Percentiles rank a stretch among this genome's conserved stretches.
Conservation (phyloP, 2,797 vertebrate species). For the Halcyon chelicuti region DNA sequence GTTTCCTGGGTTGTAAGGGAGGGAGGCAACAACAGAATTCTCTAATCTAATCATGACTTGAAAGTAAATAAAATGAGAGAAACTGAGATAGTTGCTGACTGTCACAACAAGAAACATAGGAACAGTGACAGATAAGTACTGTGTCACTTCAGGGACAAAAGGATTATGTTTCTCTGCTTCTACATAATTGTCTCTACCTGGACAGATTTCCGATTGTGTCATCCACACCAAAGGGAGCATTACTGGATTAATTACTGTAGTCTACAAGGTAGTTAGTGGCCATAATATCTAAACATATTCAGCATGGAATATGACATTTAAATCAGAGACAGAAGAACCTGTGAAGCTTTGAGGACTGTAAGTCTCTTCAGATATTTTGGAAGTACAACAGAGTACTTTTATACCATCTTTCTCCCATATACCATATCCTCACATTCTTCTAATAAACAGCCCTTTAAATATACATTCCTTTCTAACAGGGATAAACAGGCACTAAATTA, state of each 20-base stretch:
- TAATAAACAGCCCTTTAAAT: not conserved
- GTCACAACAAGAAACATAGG: not conserved
- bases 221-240: not conserved
- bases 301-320: not conserved
- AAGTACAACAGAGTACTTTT: not conserved
- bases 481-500: not conserved
- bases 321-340: not conserved
- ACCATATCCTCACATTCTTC: not conserved
- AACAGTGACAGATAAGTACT: not conserved
- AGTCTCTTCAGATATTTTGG: not conserved
- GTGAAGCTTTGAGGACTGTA: not conserved
- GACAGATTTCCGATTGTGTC: constrained; percentile 32
- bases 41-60: not conserved
- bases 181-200: constrained; percentile 35
- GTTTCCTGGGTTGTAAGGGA: not conserved
- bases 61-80: constrained; percentile 10
- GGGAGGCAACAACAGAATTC: not conserved
- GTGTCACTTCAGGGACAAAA: not conserved
- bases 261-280: not conserved
- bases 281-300: not conserved
- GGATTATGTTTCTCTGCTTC: constrained; percentile 15
- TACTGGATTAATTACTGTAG: constrained; percentile 16
- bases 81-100: not conserved
- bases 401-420: not conserved
- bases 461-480: not conserved